phyloP scores from a whole-genome alignment of 2,888 invertebrate genomes.

The Bellardia bayeri region DNA sequence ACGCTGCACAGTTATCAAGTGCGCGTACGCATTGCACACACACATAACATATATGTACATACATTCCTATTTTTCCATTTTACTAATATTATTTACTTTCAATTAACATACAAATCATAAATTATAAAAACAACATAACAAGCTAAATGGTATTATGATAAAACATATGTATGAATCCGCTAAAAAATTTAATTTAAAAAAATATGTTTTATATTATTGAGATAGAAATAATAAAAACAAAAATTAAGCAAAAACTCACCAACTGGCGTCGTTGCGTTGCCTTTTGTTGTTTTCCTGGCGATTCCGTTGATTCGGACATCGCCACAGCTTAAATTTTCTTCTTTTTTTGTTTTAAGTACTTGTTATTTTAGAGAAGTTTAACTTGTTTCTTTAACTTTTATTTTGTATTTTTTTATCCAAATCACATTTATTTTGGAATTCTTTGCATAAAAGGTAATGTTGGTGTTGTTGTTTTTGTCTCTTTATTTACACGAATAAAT shows the following conservation, averaged over 20 bases:
- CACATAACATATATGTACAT: background rate
- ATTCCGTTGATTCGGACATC: constrained; percentile 84
- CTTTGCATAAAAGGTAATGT: constrained; percentile 22
- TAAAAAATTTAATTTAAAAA: background rate
- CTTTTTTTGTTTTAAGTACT: constrained; percentile 56
- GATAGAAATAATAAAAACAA: background rate
- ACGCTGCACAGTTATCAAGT: constrained; percentile 61
- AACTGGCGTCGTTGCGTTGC: constrained; percentile 83
- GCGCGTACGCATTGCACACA: constrained; percentile 61
- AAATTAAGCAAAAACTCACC: constrained; percentile 79
- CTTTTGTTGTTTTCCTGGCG: constrained; percentile 81
- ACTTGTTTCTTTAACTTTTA: constrained; percentile 47
- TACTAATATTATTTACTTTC: constrained; percentile 49
- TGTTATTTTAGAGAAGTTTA: constrained; percentile 55
- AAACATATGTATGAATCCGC: background rate
- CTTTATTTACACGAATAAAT: background rate
- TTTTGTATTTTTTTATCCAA: background rate
- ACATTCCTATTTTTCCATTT: constrained; percentile 31
- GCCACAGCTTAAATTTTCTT: constrained; percentile 71
- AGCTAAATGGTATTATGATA: background rate
- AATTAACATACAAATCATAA: constrained; percentile 57
- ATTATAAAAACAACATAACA: constrained; percentile 13
- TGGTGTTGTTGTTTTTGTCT: background rate
- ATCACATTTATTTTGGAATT: constrained; percentile 30
- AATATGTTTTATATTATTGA: background rate